Evolutionary conservation across 2,113 vertebrate genomes (phyloP).

Genomic region (Equus przewalskii): DNA sequence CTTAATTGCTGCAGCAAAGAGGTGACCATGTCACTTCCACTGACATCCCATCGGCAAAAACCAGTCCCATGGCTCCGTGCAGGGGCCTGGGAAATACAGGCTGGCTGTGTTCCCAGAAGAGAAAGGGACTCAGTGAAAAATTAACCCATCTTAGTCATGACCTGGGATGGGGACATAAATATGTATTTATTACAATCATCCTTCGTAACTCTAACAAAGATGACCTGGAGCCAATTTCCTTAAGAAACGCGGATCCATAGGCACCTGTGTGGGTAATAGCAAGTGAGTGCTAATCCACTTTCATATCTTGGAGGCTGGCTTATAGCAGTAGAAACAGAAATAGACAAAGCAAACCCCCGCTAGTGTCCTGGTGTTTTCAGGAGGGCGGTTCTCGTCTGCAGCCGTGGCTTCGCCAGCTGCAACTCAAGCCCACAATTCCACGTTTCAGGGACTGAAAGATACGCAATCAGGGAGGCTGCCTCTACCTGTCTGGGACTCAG

Average conservation of each 20-base stretch:
- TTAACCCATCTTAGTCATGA: not conserved
- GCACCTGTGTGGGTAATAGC: not conserved
- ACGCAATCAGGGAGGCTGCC: not conserved
- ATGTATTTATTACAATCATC: not conserved
- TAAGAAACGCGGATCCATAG: not conserved
- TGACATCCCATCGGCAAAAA: not conserved
- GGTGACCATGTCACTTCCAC: not conserved
- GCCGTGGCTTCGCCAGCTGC: not conserved
- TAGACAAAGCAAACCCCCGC: not conserved
- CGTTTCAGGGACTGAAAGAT: not conserved
- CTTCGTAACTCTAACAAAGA: not conserved
- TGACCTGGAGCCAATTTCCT: not conserved
- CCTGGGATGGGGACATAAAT: not conserved
- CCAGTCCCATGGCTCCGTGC: not conserved
- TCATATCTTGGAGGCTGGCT: not conserved
- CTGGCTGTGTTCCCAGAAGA: not conserved
- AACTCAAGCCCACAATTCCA: not conserved
- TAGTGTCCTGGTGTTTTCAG: not conserved
- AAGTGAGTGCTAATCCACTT: not conserved
- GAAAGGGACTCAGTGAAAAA: not conserved
- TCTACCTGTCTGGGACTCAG: not conserved
- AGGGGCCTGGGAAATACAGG: not conserved
- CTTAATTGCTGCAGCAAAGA: not conserved
- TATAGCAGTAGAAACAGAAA: not conserved
- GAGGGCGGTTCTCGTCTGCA: not conserved